These are phyloP conservation scores for Saimiri boliviensis DNA, from an alignment of 2,113 vertebrate species.

Conservation along the genomic window DNA sequence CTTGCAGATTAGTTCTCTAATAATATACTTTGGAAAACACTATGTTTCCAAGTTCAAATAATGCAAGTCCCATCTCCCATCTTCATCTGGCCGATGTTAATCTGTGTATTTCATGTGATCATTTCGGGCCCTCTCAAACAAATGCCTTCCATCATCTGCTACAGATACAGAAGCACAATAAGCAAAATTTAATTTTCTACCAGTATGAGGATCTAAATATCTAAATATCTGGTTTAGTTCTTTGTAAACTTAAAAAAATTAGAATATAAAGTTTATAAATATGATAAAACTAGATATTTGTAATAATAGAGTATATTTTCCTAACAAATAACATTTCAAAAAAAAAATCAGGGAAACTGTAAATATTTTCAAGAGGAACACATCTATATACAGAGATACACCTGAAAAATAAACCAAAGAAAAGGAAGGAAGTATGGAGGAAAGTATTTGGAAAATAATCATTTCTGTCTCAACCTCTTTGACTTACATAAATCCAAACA, in stretches of 20 bases:
- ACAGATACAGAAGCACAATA: neutral
- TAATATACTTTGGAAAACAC: slow-evolving; percentile 4
- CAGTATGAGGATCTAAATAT: neutral
- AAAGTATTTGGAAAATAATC: slow-evolving; percentile 62
- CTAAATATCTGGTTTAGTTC: neutral
- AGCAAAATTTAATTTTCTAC: neutral
- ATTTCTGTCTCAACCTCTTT: slow-evolving; percentile 51
- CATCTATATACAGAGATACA: neutral
- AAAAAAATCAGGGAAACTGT: slow-evolving; percentile 7
- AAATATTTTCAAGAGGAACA: neutral
- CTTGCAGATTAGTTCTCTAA: neutral
- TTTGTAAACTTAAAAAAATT: neutral
- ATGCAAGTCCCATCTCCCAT: neutral
- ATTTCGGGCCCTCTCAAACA: neutral
- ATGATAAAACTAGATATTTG: slow-evolving; percentile 47
- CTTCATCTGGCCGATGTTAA: neutral
- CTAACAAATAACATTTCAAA: slow-evolving; percentile 54
- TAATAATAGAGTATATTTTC: slow-evolving; percentile 45
- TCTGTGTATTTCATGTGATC: neutral
- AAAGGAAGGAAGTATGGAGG: neutral
- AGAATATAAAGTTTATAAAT: neutral
- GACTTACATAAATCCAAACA: slow-evolving; percentile 63
- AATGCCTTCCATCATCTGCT: neutral
- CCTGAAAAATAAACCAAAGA: slow-evolving; percentile 2
- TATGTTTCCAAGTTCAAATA: neutral